phyloP scores from a whole-genome alignment of 92 coral and sea anemone genomes.

The Paragorgia papillata region DNA sequence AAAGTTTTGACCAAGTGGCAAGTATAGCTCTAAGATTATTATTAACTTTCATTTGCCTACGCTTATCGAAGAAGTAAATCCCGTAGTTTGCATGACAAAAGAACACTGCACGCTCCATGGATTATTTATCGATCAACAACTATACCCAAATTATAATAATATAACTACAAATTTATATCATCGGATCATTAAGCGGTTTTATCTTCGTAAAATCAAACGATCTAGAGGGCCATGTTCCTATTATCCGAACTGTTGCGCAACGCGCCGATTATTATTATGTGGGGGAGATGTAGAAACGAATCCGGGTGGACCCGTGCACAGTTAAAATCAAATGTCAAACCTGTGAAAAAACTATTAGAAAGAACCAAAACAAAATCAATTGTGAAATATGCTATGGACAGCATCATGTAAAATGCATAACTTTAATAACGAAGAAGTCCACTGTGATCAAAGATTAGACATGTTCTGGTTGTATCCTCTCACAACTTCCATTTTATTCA shows the following conservation, averaged over 20 bases:
- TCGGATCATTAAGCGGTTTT: too few species aligned
- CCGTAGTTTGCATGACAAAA: too few species aligned
- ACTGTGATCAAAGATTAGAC: neutral
- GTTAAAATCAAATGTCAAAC: slow-evolving; percentile 20
- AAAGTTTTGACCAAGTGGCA: too few species aligned
- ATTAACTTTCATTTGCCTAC: too few species aligned
- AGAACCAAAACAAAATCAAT: slow-evolving; percentile 34
- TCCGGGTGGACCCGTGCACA: slow-evolving; percentile 11
- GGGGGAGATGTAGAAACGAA: neutral
- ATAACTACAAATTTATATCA: too few species aligned
- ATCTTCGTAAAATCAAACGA: neutral
- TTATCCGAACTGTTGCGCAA: neutral
- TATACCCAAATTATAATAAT: too few species aligned
- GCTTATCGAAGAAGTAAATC: too few species aligned
- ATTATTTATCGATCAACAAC: too few species aligned
- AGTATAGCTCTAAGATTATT: too few species aligned
- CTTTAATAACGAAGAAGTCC: neutral
- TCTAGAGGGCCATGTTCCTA: neutral
- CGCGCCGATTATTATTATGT: neutral
- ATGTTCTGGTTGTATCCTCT: slow-evolving; percentile 28
- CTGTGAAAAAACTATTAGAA: slow-evolving; percentile 45
- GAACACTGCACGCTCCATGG: too few species aligned
- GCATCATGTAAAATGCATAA: slow-evolving; percentile 40
- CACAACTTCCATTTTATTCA: slow-evolving; percentile 15
- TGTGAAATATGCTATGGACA: slow-evolving; percentile 34